phyloP scores from a whole-genome alignment of 2,113 vertebrate genomes.

The Trogon melanurus region DNA sequence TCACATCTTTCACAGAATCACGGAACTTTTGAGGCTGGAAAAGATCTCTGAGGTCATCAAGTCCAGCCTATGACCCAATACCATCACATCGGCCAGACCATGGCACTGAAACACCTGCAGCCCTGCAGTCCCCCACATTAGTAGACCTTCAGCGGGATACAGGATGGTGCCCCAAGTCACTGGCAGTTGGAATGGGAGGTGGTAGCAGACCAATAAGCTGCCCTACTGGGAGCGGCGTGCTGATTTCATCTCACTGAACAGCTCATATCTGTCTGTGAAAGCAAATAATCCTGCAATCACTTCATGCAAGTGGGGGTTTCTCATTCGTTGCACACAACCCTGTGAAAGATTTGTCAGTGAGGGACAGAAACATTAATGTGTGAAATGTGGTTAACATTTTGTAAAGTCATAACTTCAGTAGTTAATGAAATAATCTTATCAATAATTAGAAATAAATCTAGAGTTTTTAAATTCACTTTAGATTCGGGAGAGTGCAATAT shows the following conservation, averaged over 20 bases:
- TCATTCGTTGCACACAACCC: neutral
- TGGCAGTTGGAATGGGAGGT: neutral
- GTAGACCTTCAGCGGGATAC: neutral
- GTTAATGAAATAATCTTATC: neutral
- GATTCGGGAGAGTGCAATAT: neutral
- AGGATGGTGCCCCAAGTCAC: neutral
- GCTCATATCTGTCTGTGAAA: neutral
- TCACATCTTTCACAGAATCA: neutral
- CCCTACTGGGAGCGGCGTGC: fast-evolving
- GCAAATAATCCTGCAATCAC: neutral
- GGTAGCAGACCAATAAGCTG: neutral
- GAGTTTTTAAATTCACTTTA: neutral
- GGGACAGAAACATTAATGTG: neutral
- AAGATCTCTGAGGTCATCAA: too few species aligned
- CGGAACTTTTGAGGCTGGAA: too few species aligned
- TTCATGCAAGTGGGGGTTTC: neutral
- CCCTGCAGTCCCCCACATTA: neutral
- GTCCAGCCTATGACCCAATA: too few species aligned
- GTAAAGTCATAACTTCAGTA: neutral
- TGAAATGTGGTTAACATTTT: neutral
- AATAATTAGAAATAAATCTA: neutral
- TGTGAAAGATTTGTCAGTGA: neutral
- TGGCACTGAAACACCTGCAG: neutral
- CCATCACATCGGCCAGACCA: too few species aligned
- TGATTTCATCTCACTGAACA: neutral